These are phyloP conservation scores for Suncus etruscus DNA, from an alignment of 2,113 vertebrate species.

Conservation along the genomic window DNA sequence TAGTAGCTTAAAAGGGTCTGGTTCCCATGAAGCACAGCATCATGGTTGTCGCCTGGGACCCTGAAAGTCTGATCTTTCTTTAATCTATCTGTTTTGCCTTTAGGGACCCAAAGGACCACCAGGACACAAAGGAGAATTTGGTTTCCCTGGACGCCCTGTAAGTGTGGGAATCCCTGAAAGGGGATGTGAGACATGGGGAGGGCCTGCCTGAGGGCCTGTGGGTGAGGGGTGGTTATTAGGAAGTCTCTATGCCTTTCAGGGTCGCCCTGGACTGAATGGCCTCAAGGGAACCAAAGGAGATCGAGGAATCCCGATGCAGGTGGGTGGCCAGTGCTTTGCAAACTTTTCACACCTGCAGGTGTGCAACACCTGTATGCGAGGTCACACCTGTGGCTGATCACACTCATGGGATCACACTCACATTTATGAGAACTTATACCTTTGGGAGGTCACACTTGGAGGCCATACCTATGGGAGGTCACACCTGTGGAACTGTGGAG, in stretches of 20 bases:
- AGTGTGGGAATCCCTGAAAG: slow-evolving; percentile 77
- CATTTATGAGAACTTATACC: no score
- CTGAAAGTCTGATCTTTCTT: slow-evolving; percentile 15
- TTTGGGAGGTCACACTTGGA: no score
- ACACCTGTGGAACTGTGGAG: no score
- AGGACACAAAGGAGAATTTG: slow-evolving; percentile 95
- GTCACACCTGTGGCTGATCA: no score
- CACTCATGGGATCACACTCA: no score
- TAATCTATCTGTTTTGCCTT: slow-evolving; percentile 74
- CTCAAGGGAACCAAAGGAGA: slow-evolving; percentile 93
- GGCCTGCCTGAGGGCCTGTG: background rate
- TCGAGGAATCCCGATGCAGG: slow-evolving; percentile 80
- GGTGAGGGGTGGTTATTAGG: background rate
- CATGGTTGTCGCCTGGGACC: background rate
- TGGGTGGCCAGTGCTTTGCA: slow-evolving; percentile 84
- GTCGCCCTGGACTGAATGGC: slow-evolving; percentile 93
- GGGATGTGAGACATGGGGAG: background rate
- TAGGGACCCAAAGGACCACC: slow-evolving; percentile 94
- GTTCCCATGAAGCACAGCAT: background rate
- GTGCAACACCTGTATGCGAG: background rate
- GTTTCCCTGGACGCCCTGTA: slow-evolving; percentile 95
- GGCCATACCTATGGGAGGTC: no score
- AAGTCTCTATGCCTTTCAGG: slow-evolving; percentile 86
- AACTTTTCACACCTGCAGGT: no score
- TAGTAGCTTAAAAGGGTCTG: background rate